These are phyloP conservation scores for Laupala kohalensis DNA, from an alignment of 1,140 invertebrate species.

Conservation along the genomic window DNA sequence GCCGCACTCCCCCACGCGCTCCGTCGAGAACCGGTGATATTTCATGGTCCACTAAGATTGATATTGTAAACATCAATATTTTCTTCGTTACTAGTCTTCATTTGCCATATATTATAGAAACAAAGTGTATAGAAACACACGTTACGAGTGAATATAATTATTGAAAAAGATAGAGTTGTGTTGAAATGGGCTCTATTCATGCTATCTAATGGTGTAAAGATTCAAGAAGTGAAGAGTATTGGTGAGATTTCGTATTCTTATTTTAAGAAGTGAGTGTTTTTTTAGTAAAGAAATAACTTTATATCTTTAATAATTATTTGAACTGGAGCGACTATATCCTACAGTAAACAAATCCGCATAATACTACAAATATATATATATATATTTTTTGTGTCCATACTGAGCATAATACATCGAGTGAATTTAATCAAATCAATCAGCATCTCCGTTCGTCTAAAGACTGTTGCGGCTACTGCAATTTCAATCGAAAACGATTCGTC, in stretches of 20 bases:
- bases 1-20: background rate
- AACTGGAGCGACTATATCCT: slow-evolving; percentile 2
- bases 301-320: slow-evolving; percentile 4
- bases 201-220: background rate
- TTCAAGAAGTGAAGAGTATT: background rate
- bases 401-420: slow-evolving; percentile 11
- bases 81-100: slow-evolving; percentile 16
- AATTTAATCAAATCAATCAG: background rate
- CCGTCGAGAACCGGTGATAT: slow-evolving; percentile 7
- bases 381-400: slow-evolving; percentile 15
- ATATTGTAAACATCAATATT: slow-evolving; percentile 13
- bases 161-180: background rate
- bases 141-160: slow-evolving; percentile 11
- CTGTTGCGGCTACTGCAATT: slow-evolving; percentile 6
- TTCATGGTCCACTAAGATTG: slow-evolving; percentile 16
- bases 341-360: slow-evolving; percentile 10
- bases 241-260: background rate
- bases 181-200: background rate
- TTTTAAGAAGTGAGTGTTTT: slow-evolving; percentile 14
- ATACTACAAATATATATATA: slow-evolving; percentile 7
- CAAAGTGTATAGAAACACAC: slow-evolving; percentile 8
- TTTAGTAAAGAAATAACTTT: slow-evolving; percentile 12
- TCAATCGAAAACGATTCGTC: slow-evolving; percentile 11
- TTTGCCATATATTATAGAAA: slow-evolving; percentile 13
- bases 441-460: slow-evolving; percentile 11